Percentiles rank a stretch among this genome's conserved stretches.
These are phyloP conservation scores for Harpalus rufipes DNA, from an alignment of 2,888 invertebrate species.

Conservation along the genomic window DNA sequence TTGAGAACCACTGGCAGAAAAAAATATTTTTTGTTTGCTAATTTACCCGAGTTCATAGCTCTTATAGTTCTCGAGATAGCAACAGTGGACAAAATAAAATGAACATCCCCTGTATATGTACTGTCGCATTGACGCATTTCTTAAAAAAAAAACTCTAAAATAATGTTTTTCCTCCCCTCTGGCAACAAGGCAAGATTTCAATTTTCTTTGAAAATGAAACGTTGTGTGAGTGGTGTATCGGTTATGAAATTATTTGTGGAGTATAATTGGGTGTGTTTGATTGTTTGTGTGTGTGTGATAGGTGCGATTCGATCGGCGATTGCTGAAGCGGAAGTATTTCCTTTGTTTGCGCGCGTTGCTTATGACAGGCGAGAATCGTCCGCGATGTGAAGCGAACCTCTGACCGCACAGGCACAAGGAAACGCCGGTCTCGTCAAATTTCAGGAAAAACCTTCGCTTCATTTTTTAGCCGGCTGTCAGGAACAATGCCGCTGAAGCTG, in stretches of 20 bases:
- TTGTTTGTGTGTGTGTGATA: not conserved
- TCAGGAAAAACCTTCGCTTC: conserved; percentile 42
- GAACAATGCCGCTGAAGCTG: conserved; percentile 24
- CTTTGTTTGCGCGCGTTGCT: conserved; percentile 51
- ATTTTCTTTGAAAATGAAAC: no score
- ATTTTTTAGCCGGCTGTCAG: conserved; percentile 50
- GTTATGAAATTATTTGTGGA: not conserved
- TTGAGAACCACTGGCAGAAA: no score
- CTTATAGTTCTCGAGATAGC: no score
- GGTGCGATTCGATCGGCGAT: conserved; percentile 7
- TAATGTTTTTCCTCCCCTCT: no score
- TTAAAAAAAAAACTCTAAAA: no score
- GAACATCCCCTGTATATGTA: no score
- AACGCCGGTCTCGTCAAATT: conserved; percentile 43
- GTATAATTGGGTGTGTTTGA: not conserved
- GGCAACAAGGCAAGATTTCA: no score
- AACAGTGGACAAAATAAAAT: no score
- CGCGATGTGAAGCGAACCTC: not conserved
- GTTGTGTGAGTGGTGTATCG: no score
- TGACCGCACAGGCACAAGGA: conserved; percentile 51
- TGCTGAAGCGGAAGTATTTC: conserved; percentile 50
- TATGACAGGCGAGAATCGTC: conserved; percentile 15
- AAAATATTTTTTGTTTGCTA: no score
- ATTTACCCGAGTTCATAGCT: no score
- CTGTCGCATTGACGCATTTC: no score